Percentiles rank a stretch among this genome's conserved stretches.
These are phyloP conservation scores for Pyrrhosoma nymphula DNA, from an alignment of 2,888 invertebrate genomes.

Conservation along the genomic window DNA sequence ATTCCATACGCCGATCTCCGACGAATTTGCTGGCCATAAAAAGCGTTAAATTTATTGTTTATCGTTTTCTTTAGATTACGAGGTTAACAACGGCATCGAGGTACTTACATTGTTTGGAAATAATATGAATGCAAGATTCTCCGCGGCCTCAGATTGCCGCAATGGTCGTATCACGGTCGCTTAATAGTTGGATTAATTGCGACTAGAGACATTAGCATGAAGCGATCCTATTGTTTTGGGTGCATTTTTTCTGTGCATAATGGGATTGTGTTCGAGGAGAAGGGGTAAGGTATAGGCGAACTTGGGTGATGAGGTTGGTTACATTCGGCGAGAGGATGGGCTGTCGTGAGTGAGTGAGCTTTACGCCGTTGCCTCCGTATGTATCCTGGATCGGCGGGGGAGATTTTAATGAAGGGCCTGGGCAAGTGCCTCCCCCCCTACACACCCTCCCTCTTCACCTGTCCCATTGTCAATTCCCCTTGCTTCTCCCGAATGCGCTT, in stretches of 20 bases:
- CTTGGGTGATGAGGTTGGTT: neutral
- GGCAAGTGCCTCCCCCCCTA: neutral
- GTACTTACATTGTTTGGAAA: neutral
- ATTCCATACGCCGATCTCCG: neutral
- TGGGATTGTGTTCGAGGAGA: neutral
- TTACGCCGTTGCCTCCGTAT: neutral
- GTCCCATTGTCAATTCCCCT: neutral
- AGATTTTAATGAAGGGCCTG: constrained; percentile 55
- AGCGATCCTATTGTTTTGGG: neutral
- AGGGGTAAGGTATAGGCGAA: neutral
- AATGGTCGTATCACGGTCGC: neutral
- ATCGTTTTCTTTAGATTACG: neutral
- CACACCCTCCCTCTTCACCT: neutral
- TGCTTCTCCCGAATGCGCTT: neutral
- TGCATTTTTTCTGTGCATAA: constrained; percentile 45
- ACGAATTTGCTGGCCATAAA: neutral
- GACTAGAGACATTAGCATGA: constrained; percentile 12
- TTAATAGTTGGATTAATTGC: neutral
- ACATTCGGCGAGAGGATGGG: neutral
- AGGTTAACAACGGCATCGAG: neutral
- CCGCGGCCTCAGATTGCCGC: no score
- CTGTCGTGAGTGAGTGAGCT: neutral
- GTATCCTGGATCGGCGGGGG: constrained; percentile 29
- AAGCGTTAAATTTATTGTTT: neutral
- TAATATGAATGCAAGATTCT: neutral